Base-by-base conservation (phyloP, 1,140 invertebrate genomes). In the Magallana gigas region DNA sequence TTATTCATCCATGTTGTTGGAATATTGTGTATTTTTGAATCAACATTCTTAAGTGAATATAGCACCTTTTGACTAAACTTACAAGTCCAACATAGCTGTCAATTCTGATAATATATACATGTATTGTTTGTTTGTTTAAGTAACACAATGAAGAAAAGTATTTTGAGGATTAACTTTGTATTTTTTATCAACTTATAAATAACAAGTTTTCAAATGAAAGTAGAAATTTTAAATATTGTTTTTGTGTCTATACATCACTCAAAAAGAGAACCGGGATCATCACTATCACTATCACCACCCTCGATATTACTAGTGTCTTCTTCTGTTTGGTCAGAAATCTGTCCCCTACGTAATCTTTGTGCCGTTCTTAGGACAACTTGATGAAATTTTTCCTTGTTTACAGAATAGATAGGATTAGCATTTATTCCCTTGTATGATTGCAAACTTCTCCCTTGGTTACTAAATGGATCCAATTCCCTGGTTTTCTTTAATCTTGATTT, bases 401-500 rank as follows among this genome's bases (percentile, higher is more conserved):
- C 18, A 9, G 64, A 8, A 68, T 68, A 18, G 29, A 68, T 9
- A 68, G n/a, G 64, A 68, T 68, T 68, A 68, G 18, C 64, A 68
- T 23, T 68, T 68, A 68, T 68, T 68, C 64, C 18, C 18, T 23
- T 68, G n/a, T 68, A 68, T 68, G 64, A 68, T 8, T 23, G 18
- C 18, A 68, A 8, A 68, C 23, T 23, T 23, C 23, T 23, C 23
- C 23, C 23, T 23, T 23, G 23, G 23, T 23, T 23, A 23, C 64
- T 68, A 3, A 68, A 68, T 18, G 64, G 64, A 68, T 23, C 4
- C 64, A 68, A 9, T 29, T 68, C 64, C 9, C 64, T 68, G 64
- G 6, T 68, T 68, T 68, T 68, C 1, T 29, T n/a, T n/a, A n/a
- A 86, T 23, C 85, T 36, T 59, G 18, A 60, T 57, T 86, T 89